phyloP scores from a whole-genome alignment of 2,113 vertebrate species.

The Ageneiosus marmoratus region DNA sequence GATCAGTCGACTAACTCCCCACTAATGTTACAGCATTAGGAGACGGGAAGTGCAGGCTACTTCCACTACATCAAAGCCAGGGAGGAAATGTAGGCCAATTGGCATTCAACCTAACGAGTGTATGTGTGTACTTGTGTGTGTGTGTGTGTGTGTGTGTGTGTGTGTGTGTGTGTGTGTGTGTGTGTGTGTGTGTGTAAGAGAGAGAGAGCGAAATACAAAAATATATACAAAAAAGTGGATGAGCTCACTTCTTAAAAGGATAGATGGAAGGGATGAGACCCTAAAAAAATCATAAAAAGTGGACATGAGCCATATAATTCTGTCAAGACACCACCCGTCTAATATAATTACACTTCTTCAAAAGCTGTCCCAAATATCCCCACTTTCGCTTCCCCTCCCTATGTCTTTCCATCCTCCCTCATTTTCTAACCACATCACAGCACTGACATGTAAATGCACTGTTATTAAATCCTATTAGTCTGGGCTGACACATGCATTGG shows the following conservation, averaged over 20 bases:
- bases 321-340: slow-evolving; percentile 45
- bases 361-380: slow-evolving; percentile 49
- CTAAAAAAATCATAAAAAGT: slow-evolving; percentile 55
- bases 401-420: slow-evolving; percentile 21
- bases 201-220: neutral
- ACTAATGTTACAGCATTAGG: slow-evolving; percentile 55
- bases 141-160: neutral
- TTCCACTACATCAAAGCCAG: slow-evolving; percentile 50
- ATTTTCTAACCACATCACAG: slow-evolving; percentile 48
- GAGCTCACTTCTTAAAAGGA: slow-evolving; percentile 51
- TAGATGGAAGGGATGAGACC: slow-evolving; percentile 54
- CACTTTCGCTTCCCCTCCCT: slow-evolving; percentile 32
- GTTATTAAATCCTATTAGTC: slow-evolving; percentile 59
- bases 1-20: slow-evolving; percentile 45
- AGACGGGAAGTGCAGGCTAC: slow-evolving; percentile 41
- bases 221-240: slow-evolving; percentile 36
- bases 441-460: slow-evolving; percentile 59
- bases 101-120: slow-evolving; percentile 35
- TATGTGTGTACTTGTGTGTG: slow-evolving; percentile 3
- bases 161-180: neutral
- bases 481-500: slow-evolving; percentile 44
- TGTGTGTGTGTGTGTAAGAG: neutral
- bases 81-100: slow-evolving; percentile 50
- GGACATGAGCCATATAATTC: slow-evolving; percentile 42
- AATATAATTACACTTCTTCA: slow-evolving; percentile 52